Conservation (phyloP, 1,140 invertebrate species). For the Bemisia tabaci region DNA sequence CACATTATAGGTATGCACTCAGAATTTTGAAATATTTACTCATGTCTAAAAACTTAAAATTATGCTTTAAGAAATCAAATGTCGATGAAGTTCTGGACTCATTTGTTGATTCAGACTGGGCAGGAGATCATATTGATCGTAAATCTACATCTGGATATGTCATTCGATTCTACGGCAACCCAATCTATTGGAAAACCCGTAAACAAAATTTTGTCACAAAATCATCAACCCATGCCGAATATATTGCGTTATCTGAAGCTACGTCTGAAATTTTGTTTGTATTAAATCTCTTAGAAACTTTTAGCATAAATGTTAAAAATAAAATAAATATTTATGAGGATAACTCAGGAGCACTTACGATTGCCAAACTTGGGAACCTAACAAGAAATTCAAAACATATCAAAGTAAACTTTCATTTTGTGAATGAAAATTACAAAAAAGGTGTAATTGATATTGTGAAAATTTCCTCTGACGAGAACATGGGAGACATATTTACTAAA, state of each 20-base stretch:
- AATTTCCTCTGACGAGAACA: neutral
- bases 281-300: no score
- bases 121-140: neutral
- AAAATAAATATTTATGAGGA: neutral
- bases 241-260: slow-evolving; percentile 12
- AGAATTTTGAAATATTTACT: slow-evolving; percentile 32
- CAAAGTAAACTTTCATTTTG: neutral
- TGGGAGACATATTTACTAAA: slow-evolving; percentile 5
- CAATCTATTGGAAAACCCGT: slow-evolving; percentile 14
- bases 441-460: neutral
- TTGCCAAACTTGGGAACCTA: slow-evolving; percentile 1
- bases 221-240: slow-evolving; percentile 13
- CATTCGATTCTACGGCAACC: slow-evolving; percentile 10
- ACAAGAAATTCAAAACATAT: slow-evolving; percentile 1
- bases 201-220: slow-evolving; percentile 13
- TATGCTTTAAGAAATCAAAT: slow-evolving; percentile 10
- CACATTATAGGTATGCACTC: slow-evolving; percentile 32
- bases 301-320: no score
- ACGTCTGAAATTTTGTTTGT: slow-evolving; percentile 10
- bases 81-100: neutral
- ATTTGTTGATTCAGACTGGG: neutral
- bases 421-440: neutral
- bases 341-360: slow-evolving; percentile 1
- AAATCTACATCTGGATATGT: slow-evolving; percentile 13
- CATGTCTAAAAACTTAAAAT: slow-evolving; percentile 22